Evolutionary conservation across 2,113 vertebrate species (phyloP).

Genomic region (Pluvialis apricaria): DNA sequence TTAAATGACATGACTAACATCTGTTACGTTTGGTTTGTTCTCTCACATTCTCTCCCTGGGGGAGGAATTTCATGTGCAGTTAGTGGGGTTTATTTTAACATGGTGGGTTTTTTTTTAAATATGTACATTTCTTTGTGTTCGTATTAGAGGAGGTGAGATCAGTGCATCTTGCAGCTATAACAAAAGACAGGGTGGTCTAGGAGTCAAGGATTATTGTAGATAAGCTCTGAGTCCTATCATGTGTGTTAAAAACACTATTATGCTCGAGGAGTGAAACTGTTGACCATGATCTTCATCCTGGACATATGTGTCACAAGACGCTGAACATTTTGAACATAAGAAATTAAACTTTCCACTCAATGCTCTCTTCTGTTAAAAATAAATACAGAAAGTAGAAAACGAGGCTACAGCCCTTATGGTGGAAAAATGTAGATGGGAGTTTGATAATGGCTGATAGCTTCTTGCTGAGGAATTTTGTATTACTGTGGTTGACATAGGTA

Average conservation of each 20-base stretch:
- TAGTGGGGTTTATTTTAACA: neutral
- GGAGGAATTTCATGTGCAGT: constrained; percentile 1
- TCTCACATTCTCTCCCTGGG: constrained; percentile 11
- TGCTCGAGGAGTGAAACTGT: neutral
- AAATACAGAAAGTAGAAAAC: neutral
- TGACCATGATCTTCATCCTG: neutral
- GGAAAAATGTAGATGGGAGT: neutral
- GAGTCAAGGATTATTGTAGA: neutral
- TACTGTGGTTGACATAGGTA: neutral
- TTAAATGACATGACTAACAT: constrained; percentile 38
- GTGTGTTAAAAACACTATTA: neutral
- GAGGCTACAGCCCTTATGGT: neutral
- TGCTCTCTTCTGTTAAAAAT: neutral
- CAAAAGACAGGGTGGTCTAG: neutral
- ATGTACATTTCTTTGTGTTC: neutral
- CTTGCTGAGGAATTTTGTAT: neutral
- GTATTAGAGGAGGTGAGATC: neutral
- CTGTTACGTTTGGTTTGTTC: constrained; percentile 23
- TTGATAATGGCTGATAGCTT: neutral
- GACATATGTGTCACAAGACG: neutral
- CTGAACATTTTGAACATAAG: neutral
- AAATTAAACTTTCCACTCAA: neutral
- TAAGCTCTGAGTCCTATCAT: neutral
- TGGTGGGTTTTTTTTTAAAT: rapidly evolving
- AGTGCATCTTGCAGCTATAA: neutral